A percentile compares a stretch with the other conserved stretches of the same genome.
Conservation (phyloP, 2,113 vertebrate genomes). For the Ia io region DNA sequence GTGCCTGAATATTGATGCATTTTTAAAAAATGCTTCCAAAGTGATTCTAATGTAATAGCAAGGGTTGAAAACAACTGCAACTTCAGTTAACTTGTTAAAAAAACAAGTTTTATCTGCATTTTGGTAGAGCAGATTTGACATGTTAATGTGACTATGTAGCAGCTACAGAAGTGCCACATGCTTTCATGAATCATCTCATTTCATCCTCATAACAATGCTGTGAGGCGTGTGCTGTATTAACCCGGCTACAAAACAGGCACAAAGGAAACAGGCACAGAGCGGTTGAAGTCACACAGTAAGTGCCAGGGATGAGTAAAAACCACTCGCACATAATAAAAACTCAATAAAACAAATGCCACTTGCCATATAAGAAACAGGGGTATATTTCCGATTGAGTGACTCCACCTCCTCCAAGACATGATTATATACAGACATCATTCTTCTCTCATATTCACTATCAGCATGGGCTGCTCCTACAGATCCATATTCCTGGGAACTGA, state of each 20-base stretch:
- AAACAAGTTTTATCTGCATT: neutral
- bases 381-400: slow-evolving; percentile 92
- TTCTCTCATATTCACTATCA: slow-evolving; percentile 95
- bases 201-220: neutral
- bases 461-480: slow-evolving; percentile 86
- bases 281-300: neutral
- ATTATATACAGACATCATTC: slow-evolving; percentile 95
- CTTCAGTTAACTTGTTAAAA: neutral
- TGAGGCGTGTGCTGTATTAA: accelerated
- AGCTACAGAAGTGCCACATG: neutral
- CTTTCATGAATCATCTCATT: neutral
- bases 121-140: neutral
- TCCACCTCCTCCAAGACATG: slow-evolving; percentile 95
- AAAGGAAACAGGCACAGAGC: neutral
- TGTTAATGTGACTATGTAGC: neutral
- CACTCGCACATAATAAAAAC: neutral
- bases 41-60: neutral
- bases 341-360: slow-evolving; percentile 65
- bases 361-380: slow-evolving; percentile 96
- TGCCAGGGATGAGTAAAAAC: neutral
- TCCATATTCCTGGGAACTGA: slow-evolving; percentile 94
- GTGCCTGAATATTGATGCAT: neutral
- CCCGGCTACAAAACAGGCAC: neutral
- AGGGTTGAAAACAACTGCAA: neutral
- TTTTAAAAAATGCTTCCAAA: neutral